Conservation (phyloP, 2,797 vertebrate genomes). For the Echeneis naucrates region DNA sequence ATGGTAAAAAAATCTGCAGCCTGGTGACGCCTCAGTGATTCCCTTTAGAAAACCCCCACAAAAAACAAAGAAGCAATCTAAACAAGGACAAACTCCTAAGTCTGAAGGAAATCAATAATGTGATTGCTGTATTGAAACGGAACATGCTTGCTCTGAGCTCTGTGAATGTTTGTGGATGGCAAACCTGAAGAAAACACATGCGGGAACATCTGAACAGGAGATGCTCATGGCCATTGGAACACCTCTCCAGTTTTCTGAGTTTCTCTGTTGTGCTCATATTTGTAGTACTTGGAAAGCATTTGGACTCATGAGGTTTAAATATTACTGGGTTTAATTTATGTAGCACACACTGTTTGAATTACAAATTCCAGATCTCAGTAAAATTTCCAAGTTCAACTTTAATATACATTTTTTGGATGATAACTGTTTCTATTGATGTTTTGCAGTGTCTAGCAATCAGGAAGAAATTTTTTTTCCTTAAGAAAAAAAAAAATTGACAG, state of each 20-base stretch:
- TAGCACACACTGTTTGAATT: neutral
- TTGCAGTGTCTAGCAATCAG: neutral
- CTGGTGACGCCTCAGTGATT: slow-evolving; percentile 47
- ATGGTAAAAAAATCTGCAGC: slow-evolving; percentile 23
- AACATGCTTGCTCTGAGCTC: slow-evolving; percentile 39
- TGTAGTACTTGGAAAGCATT: neutral
- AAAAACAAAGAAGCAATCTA: slow-evolving; percentile 38
- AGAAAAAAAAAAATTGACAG: no score
- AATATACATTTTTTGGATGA: neutral
- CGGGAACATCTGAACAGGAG: slow-evolving; percentile 28
- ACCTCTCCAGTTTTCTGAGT: neutral
- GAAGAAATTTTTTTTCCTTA: neutral
- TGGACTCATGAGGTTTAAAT: neutral
- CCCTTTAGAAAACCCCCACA: no score
- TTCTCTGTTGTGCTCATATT: neutral
- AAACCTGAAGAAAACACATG: slow-evolving; percentile 27
- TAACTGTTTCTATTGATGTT: neutral
- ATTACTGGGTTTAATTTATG: neutral
- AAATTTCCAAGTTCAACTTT: neutral
- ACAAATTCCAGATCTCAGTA: neutral
- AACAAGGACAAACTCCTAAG: slow-evolving; percentile 28
- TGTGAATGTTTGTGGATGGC: slow-evolving; percentile 31
- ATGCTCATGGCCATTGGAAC: slow-evolving; percentile 1
- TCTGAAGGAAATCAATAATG: slow-evolving; percentile 57
- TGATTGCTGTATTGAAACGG: slow-evolving; percentile 36